Base-by-base conservation (phyloP, 2,888 invertebrate species). In the Merodon equestris region DNA sequence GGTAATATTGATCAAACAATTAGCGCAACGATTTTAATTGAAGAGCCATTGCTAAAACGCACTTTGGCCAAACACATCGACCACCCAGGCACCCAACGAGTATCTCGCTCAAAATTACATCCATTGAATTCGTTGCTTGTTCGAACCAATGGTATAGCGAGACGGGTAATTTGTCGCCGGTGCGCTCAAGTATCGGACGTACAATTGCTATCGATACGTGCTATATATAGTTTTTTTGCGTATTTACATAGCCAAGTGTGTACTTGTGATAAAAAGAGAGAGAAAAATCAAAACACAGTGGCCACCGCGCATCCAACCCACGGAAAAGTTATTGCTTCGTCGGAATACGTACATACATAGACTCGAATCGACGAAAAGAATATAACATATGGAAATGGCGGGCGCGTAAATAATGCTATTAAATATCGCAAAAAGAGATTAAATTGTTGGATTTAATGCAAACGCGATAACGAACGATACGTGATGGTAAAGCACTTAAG, bases 401-500 rank as follows among this genome's bases (percentile, higher is more conserved):
- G 42, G 12, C 12, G 42, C 18, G 42, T 56, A 56, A 56, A 56
- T 56, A 56, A 56, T 40, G 42, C 9, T 56, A 42, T 56, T 56
- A 56, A 56, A 18, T 19, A 56, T 42, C 7, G 56, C 56, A 44
- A 56, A 56, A 56, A 42, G 56, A 56, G 56, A 56, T 56, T 44
- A 56, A 56, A 56, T 56, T 27, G 27, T 56, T 56, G 18, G 56
- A 42, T 42, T 40, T 18, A 56, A 56, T 56, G 56, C 56, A 56
- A 56, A 56, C 42, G 38, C 14, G 42, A 13, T 18, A 14, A 14
- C 14, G 56, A 19, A n/a, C 40, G 42, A 44, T 56, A 19, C 53
- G 53, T 53, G 56, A 56, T 42, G 56, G 56, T 40, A 44, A 42
- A 56, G 42, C 56, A 56, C 56, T 56, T 56, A 56, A 56, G 42